phyloP scores from a whole-genome alignment of 2,113 vertebrate species.

The Aspidoscelis tigris region DNA sequence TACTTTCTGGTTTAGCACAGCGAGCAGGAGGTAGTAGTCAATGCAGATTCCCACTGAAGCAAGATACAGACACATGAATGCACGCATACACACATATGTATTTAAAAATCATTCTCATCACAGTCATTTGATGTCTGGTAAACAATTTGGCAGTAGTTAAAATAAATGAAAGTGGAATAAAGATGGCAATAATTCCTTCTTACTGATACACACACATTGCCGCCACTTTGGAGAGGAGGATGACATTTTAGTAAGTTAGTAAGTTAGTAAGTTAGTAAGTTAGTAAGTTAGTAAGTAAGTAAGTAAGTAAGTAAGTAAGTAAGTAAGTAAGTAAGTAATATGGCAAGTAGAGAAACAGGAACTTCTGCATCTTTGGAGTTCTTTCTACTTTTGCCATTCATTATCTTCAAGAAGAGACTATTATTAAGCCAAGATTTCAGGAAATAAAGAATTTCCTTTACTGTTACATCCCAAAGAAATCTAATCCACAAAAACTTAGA shows the following conservation, averaged over 20 bases:
- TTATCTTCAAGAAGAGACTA: not conserved
- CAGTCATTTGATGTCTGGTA: too few relatives aligned
- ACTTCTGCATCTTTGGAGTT: not conserved
- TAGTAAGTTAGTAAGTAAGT: too few relatives aligned
- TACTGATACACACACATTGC: too few relatives aligned
- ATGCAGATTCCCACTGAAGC: not conserved
- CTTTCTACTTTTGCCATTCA: not conserved
- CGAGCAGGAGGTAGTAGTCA: not conserved
- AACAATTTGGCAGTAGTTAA: too few relatives aligned
- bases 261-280: too few relatives aligned
- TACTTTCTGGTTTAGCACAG: not conserved
- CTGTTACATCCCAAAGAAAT: not conserved
- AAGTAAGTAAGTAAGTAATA: not conserved
- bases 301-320: too few relatives aligned
- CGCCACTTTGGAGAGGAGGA: not conserved
- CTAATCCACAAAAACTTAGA: not conserved
- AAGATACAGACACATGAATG: not conserved
- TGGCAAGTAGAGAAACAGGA: not conserved
- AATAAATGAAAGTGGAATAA: too few relatives aligned
- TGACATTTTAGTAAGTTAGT: not conserved
- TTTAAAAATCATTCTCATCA: too few relatives aligned
- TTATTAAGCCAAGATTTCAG: not conserved
- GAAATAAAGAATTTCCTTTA: not conserved
- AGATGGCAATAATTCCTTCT: too few relatives aligned
- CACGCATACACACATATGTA: too few relatives aligned